Percentiles rank a stretch among this genome's conserved stretches.
phyloP scores from a whole-genome alignment of 1,140 invertebrate species.

The Dolichoris vasculosae region DNA sequence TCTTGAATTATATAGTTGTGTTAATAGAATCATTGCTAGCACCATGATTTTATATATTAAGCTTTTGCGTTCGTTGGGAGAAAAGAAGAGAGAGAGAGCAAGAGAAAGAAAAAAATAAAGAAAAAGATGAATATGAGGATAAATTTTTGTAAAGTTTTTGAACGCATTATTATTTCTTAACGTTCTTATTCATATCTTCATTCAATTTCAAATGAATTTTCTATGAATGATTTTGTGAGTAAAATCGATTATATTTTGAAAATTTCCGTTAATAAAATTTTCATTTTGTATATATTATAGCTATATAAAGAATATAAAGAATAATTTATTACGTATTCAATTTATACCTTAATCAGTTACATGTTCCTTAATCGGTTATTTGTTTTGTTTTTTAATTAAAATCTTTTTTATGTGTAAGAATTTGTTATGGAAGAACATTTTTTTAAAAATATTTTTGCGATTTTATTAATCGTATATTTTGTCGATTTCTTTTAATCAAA shows the following conservation, averaged over 20 bases:
- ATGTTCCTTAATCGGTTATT: too few relatives aligned
- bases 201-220: not conserved
- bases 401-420: too few relatives aligned
- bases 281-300: too few relatives aligned
- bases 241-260: not conserved
- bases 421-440: too few relatives aligned
- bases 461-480: too few relatives aligned
- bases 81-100: not conserved
- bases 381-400: too few relatives aligned
- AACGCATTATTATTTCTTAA: not conserved
- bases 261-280: not conserved
- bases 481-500: too few relatives aligned
- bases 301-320: too few relatives aligned
- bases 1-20: conserved; percentile 27
- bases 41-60: not conserved
- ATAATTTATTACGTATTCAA: too few relatives aligned
- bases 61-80: not conserved
- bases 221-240: not conserved
- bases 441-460: too few relatives aligned
- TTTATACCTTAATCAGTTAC: too few relatives aligned
- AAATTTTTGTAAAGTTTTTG: not conserved
- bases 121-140: not conserved
- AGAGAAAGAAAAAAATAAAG: not conserved
- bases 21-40: conserved; percentile 28
- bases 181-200: not conserved